Evolutionary conservation across 2,113 vertebrate species (phyloP).

Genomic region (Anser cygnoides): DNA sequence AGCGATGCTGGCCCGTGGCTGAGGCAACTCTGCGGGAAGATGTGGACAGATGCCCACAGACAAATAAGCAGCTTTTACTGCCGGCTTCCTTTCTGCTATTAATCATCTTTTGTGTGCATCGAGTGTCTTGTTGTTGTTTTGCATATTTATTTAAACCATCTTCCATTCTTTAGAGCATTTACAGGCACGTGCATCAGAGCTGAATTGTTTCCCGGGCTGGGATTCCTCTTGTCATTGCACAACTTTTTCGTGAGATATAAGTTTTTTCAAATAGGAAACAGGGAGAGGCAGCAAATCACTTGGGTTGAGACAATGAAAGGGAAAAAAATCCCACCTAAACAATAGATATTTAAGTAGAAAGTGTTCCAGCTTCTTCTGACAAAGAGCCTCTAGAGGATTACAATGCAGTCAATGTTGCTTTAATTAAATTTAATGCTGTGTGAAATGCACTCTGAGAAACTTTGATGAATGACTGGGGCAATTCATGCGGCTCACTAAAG

Average conservation of each 20-base stretch:
- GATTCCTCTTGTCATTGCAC: not conserved
- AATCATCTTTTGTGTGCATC: not conserved
- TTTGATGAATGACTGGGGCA: conserved; percentile 89
- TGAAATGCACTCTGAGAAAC: conserved; percentile 86
- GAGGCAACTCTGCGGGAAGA: not conserved
- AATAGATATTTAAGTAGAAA: conserved; percentile 81
- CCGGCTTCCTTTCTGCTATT: not conserved
- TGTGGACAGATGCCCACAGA: not conserved
- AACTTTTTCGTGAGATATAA: not conserved
- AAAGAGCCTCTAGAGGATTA: conserved; percentile 83
- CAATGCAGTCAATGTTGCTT: conserved; percentile 89
- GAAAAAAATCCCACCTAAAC: conserved; percentile 63
- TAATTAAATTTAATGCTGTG: conserved; percentile 93
- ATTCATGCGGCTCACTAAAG: conserved; percentile 86
- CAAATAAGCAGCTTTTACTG: not conserved
- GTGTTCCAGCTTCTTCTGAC: conserved; percentile 81
- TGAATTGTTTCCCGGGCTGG: not conserved
- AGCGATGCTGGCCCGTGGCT: not conserved
- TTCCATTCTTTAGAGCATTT: not conserved
- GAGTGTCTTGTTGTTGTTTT: not conserved
- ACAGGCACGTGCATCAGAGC: not conserved
- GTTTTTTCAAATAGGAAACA: conserved; percentile 28
- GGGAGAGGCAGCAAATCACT: conserved; percentile 49
- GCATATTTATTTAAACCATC: not conserved
- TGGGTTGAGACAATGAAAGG: conserved; percentile 22